A percentile compares a stretch with the other conserved stretches of the same genome.
Conservation (phyloP, 2,113 vertebrate genomes). For the Oreochromis spilurus region DNA sequence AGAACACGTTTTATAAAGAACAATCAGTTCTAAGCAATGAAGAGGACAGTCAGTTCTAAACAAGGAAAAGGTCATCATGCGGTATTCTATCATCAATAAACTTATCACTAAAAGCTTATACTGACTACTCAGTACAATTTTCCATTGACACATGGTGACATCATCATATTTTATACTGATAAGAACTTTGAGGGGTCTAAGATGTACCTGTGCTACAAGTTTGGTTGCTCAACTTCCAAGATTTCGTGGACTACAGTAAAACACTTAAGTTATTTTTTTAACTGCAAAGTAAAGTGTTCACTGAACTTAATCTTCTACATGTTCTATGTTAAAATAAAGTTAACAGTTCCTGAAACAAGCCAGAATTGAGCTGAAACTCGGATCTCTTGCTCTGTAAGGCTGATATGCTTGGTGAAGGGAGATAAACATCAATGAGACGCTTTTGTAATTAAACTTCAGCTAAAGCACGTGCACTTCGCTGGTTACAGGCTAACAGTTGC, state of each 20-base stretch:
- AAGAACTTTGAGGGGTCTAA: not conserved
- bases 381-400: not conserved
- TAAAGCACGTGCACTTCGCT: not conserved
- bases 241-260: not conserved
- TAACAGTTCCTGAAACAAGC: not conserved
- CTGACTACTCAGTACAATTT: too few relatives aligned
- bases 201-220: not conserved
- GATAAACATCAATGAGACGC: not conserved
- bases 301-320: not conserved
- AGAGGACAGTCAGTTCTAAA: too few relatives aligned
- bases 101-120: too few relatives aligned
- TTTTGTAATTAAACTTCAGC: conserved; percentile 7
- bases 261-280: not conserved
- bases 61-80: too few relatives aligned
- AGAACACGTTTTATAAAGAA: too few relatives aligned
- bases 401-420: not conserved
- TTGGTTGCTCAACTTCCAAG: not conserved
- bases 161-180: not conserved
- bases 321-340: not conserved
- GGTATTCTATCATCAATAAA: too few relatives aligned
- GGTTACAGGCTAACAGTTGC: not conserved
- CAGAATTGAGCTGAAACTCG: not conserved
- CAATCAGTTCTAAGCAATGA: too few relatives aligned
- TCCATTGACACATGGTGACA: too few relatives aligned
- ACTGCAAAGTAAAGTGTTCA: not conserved